Base-by-base conservation (phyloP, 2,888 invertebrate genomes). In the Xiphydria camelus region DNA sequence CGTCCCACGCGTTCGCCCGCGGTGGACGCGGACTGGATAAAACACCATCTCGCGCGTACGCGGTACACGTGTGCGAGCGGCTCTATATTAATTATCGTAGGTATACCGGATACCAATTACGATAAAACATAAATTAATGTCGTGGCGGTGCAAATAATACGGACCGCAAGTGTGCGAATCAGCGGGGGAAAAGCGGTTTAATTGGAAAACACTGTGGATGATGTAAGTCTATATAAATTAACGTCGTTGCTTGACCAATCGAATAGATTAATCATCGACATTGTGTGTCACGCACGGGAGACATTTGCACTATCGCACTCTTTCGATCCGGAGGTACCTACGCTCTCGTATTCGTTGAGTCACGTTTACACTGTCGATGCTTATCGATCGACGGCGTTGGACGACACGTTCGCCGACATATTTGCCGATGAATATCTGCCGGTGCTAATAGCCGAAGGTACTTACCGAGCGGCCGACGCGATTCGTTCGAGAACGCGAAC, bases 31-130 rank as follows among this genome's bases (percentile, higher is more conserved):
- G n/a, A n/a, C n/a, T n/a, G n/a, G n/a, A n/a, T n/a, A n/a, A 51
- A 51, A 44, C 50, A 51, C 47, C 47, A 45, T 45, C 44, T 34
- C 41, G 38, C 38, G 38, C 44, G 15, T 25, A 21, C 22, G 22
- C 23, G 19, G 38, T 21, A 31, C 37, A 26, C 31, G 26, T 23
- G 31, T 38, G 32, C 38, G 39, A 18, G 31, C 47, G 47, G 50
- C 49, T 53, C 53, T n/a, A n/a, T n/a, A n/a, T n/a, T 55, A 55
- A 55, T 55, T 53, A 55, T 53, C 53, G n/a, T n/a, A n/a, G 41
- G 47, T 47, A 37, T 53, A 47, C 50, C 53, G 50, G 46, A 48
- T 53, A 45, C 46, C 53, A 53, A 55, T 55, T 53, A 51, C 50
- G 50, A 51, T 55, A 43, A 44, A 53, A 45, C 42, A 49, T 55